Conservation (phyloP, 1,140 invertebrate genomes). For the Danaus melanippus region DNA sequence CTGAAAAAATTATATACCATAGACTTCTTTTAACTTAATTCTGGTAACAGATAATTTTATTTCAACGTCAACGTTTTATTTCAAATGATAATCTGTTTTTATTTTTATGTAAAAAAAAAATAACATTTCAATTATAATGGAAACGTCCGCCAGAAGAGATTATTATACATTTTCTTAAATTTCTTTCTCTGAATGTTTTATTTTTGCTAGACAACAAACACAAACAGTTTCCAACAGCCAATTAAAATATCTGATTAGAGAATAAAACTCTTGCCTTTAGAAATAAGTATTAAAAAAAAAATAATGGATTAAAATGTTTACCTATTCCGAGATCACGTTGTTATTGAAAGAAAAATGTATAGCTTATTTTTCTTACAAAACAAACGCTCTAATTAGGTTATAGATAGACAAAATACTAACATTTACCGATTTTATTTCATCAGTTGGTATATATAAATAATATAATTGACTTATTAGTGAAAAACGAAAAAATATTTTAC, state of each 20-base stretch:
- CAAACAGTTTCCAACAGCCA: constrained; percentile 9
- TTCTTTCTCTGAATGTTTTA: too few relatives aligned
- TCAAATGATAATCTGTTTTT: constrained; percentile 4
- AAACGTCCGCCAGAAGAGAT: too few relatives aligned
- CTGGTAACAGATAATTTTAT: too few relatives aligned
- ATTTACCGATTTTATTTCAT: not conserved
- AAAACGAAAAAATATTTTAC: too few relatives aligned
- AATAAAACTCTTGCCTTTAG: constrained; percentile 13
- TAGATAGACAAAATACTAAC: constrained; percentile 24
- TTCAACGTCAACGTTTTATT: too few relatives aligned
- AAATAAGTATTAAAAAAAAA: constrained; percentile 10
- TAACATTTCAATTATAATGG: too few relatives aligned
- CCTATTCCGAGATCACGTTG: constrained; percentile 14
- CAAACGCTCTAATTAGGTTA: constrained; percentile 14
- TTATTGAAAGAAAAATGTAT: constrained; percentile 15
- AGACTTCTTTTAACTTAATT: too few relatives aligned
- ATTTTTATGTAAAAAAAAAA: too few relatives aligned
- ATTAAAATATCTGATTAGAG: constrained; percentile 21
- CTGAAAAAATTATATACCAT: too few relatives aligned
- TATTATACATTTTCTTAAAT: too few relatives aligned
- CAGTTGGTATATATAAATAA: not conserved
- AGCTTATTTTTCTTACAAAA: constrained; percentile 10
- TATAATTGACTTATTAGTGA: too few relatives aligned
- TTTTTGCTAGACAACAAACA: too few relatives aligned
- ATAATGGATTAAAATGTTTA: constrained; percentile 25